These are phyloP conservation scores for Grammomys dolichurus DNA, from an alignment of 2,113 vertebrate genomes.

Conservation along the genomic window DNA sequence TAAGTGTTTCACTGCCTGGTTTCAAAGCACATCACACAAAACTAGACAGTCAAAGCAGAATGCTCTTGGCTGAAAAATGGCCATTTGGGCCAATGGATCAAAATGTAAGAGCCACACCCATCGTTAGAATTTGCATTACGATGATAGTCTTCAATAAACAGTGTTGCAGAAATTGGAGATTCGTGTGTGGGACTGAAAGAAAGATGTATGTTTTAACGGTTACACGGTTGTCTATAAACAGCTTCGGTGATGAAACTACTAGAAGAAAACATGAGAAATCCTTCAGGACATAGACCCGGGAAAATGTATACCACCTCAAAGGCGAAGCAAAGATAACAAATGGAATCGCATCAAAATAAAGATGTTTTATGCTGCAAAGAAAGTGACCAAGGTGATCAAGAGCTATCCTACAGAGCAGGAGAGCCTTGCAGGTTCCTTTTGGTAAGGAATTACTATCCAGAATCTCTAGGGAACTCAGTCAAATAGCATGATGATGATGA, in stretches of 20 bases:
- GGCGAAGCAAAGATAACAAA: neutral
- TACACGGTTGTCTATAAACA: neutral
- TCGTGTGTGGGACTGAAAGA: no score
- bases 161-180: neutral
- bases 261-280: neutral
- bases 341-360: neutral
- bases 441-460: neutral
- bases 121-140: no score
- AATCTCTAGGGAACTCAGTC: neutral
- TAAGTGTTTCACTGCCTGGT: neutral
- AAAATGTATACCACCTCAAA: neutral
- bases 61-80: neutral
- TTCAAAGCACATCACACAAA: neutral
- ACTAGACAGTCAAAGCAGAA: neutral
- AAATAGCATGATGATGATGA: neutral
- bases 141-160: neutral
- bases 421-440: neutral
- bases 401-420: neutral
- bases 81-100: neutral
- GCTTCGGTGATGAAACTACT: neutral
- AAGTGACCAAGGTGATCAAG: neutral
- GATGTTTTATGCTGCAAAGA: neutral
- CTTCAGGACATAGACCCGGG: neutral
- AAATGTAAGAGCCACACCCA: no score
- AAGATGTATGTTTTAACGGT: neutral